Evolutionary conservation across 2,888 invertebrate genomes (phyloP), one percentile per base, ranked within the genome.

Genomic region (Stenoptilia bipunctidactyla): DNA sequence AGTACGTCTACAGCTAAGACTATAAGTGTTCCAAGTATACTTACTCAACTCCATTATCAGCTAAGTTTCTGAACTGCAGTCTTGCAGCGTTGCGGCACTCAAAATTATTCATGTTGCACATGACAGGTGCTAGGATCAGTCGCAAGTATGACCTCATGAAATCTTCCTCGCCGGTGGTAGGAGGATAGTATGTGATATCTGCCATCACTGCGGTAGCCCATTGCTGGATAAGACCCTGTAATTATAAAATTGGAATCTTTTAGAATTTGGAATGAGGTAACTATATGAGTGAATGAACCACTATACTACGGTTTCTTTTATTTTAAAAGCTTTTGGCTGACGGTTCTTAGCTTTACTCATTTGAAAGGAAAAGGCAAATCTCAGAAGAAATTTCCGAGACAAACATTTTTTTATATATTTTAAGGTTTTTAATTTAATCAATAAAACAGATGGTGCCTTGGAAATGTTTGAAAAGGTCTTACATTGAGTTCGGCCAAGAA

Each of bases 111-210:
- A 75, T 49, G 10, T 48, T 44, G 38, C 83, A 83, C 50, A 76
- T 51, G 0, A 68, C 36, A 0, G 79, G 74, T 0, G 74, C 76
- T 12, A 83, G 39, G 44, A 75, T 72, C 43, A 56, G 71, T 6
- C 82, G 67, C 27, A 79, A 52, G 50, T 77, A 80, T 0, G 73
- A 65, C 1, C 50, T 50, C 74, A 82, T 79, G 54, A 75, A 83
- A 1, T 47, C 15, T 12, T 82, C 82, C 1, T 42, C 42, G 6
- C 2, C 30, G 8, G 3, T 20, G 0, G 43, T 0, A 0, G 30
- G 15, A 0, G 68, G 66, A 3, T 40, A 25, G 52, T 82, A 82
- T 0, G 53, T 56, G 1, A 83, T 45, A 1, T 53, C 38, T 1
- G 0, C 40, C 50, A 82, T 80, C 0, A 60, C 64, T 0, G 35